phyloP scores from a whole-genome alignment of 1,140 invertebrate genomes.

The Caenorhabditis briggsae region DNA sequence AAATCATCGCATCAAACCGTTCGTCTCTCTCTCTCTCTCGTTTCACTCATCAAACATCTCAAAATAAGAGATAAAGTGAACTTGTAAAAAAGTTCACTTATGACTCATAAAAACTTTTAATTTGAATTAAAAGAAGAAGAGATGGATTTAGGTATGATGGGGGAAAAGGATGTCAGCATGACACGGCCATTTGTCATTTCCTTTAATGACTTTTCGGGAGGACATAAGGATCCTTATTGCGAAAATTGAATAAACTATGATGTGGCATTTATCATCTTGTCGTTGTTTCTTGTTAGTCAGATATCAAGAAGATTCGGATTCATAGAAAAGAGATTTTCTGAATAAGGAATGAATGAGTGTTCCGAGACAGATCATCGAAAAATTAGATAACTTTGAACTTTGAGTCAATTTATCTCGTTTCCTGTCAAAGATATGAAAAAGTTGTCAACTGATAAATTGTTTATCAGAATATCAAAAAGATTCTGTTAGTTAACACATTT shows the following conservation, averaged over 20 bases:
- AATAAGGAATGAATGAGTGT: too few relatives aligned
- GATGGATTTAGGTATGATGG: background rate
- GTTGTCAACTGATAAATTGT: too few relatives aligned
- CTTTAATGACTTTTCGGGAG: constrained; percentile 27
- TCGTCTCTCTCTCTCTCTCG: background rate
- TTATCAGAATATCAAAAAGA: too few relatives aligned
- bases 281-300: background rate
- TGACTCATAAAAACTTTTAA: constrained; percentile 27
- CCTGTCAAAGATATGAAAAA: too few relatives aligned
- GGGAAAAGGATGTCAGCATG: background rate
- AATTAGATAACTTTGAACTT: too few relatives aligned
- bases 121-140: background rate
- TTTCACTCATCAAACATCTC: constrained; percentile 23
- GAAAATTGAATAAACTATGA: constrained; percentile 34
- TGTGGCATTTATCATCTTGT: constrained; percentile 15
- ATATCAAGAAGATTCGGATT: background rate
- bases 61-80: background rate
- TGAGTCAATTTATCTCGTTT: too few relatives aligned
- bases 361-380: too few relatives aligned
- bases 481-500: too few relatives aligned
- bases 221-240: background rate
- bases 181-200: constrained; percentile 51
- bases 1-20: background rate
- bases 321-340: background rate
- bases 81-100: constrained; percentile 9